Base-by-base conservation (phyloP, 1,140 invertebrate species). In the Mactra quadrangularis region DNA sequence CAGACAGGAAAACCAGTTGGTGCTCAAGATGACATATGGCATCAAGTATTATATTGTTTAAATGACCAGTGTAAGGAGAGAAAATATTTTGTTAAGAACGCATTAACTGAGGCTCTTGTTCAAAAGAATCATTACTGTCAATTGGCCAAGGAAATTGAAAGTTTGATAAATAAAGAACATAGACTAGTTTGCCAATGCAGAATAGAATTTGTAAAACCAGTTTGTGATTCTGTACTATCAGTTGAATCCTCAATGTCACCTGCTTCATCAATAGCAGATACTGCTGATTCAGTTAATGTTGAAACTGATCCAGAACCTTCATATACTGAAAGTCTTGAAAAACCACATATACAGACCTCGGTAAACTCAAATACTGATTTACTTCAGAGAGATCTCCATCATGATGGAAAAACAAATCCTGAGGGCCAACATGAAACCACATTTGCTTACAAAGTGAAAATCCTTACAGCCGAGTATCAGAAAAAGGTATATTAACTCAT, bases 121-220 rank as follows among this genome's bases (percentile, higher is more conserved):
- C 15, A 35, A 17, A 62, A 62, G 19, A 4, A 62, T 35, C 59
- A 62, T n/a, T 62, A 62, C 59, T 33, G 3, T 27, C 59, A 62
- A 1, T 4, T 62, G 35, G 59, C 59, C 2, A 7, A 62, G 33
- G 59, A 13, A 27, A 31, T 62, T 62, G 13, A n/a, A 35, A 33
- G 59, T 27, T 33, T 35, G 59, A 35, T 62, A 3, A 27, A 15
- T 17, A 62, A 17, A 9, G 1, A 62, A 33, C 4, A n/a, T 33
- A 17, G 15, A 35, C 29, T 62, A 9, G 9, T 3, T 6, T 62
- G 59, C 35, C 31, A 31, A 17, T 62, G 59, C 35, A n/a, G 35
- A 62, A 4, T 62, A 35, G 17, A 35, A 7, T 1, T 27, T 3
- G 35, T 33, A 13, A 35, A 7, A 4, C 11, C 25, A 1, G 3